Evolutionary conservation across 2,797 vertebrate genomes (phyloP), one percentile per base, ranked within the genome.

Genomic region (Acridotheres tristis): DNA sequence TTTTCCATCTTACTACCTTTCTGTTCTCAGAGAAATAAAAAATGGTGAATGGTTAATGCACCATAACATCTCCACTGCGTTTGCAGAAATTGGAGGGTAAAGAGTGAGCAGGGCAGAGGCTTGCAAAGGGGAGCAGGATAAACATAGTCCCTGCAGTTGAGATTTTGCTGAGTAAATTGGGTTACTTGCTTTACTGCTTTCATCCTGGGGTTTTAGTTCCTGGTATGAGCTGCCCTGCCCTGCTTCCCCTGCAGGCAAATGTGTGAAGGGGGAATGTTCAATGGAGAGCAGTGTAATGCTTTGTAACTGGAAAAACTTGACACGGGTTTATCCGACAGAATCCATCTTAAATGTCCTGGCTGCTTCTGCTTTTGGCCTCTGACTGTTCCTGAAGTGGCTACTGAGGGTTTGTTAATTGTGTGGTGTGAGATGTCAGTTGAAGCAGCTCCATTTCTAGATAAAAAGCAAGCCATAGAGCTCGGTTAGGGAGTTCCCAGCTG

Each of bases 31-130:
- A 29, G n/a, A 77, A 74, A 27, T 30, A 63, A 0, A 1, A 23
- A 71, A 19, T 6, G 12, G 14, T 74, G 63, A 42, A 26, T 50
- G 42, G n/a, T 27, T 80, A 61, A 40, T 38, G 23, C 11, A 26
- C 58, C 2, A 0, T 20, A 32, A 11, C 26, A 40, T 22, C 58
- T 45, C 29, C 9, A 2, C 47, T 19, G 1, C 0, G 0, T 8
- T 36, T n/a, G 47, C 66, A 76, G 77, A 5, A 25, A 36, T 1
- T 10, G 48, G 51, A 55, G 73, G 20, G 45, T 8, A 22, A 57
- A 30, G 16, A 2, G 57, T 5, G 34, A 91, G 7, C 30, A 47
- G 27, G n/a, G 57, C 67, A 47, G 30, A 85, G n/a, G 16, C 43
- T 27, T 69, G 40, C 9, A 26, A 34, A 51, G 25, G 11, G 10